Base-by-base conservation (phyloP, 2,797 vertebrate species). In the Chaenodraco wilsoni region DNA sequence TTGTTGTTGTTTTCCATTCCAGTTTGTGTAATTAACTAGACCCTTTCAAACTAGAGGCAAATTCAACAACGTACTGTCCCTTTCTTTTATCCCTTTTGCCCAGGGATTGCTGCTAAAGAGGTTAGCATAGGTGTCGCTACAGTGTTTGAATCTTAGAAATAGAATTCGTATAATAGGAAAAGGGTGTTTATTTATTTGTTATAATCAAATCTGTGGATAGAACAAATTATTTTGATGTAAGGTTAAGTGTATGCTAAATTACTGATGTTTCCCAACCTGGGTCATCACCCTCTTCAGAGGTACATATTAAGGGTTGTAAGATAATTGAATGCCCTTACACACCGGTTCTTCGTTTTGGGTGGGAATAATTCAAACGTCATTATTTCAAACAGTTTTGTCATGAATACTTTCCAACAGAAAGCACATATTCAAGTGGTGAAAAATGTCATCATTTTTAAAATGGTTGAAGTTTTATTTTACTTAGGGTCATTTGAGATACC, bases 1-100 rank as follows among this genome's bases (percentile, higher is more conserved):
- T 65, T 45, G 52, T 21, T 6, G 21, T 66, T 19, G 56, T 52
- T 63, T 61, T 52, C 40, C 41, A 21, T 68, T 41, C 52, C n/a
- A 15, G 6, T 57, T 51, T 44, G 44, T 49, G 57, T 76, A 48
- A 48, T 64, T 8, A 84, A 70, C 27, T 48, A 5, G 13, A 69
- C 37, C 2, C 16, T 10, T 37, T 43, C 50, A 41, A 14, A 46
- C 13, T 16, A 15, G 40, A 60, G 43, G 16, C 41, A 15, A 23
- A 23, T 49, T 31, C 37, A 4, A 13, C 1, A 0, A 12, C 33
- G 0, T 21, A 9, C 16, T 40, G 10, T 14, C 1, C 4, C 72
- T 69, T 61, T 48, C 3, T 45, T 52, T 15, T 17, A 45, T 60
- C 27, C 13, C 48, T 17, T 41, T 31, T 45, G 10, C 46, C 9